Evolutionary conservation across 2,113 vertebrate genomes (phyloP).

Genomic region (Eublepharis macularius): DNA sequence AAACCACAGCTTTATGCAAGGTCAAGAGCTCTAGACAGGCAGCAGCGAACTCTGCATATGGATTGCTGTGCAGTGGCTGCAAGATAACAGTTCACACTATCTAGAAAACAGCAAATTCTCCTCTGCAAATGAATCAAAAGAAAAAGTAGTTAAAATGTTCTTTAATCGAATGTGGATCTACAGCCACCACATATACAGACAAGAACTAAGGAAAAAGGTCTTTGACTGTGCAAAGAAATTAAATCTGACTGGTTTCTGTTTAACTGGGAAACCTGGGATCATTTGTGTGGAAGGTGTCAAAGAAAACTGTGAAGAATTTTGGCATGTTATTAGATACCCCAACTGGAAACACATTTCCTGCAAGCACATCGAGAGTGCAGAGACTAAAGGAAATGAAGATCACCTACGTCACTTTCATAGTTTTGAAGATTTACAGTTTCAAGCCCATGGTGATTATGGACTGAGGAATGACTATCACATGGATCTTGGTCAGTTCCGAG

Average conservation of each 20-base stretch:
- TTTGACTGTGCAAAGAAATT: slow-evolving; percentile 76
- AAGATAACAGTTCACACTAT: slow-evolving; percentile 70
- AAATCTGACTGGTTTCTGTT: slow-evolving; percentile 79
- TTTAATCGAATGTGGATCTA: slow-evolving; percentile 81
- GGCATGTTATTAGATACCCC: slow-evolving; percentile 76
- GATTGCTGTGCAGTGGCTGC: slow-evolving; percentile 77
- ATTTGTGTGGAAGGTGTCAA: slow-evolving; percentile 77
- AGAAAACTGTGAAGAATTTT: slow-evolving; percentile 78
- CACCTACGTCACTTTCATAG: slow-evolving; percentile 64
- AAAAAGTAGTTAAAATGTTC: slow-evolving; percentile 24
- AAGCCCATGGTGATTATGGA: slow-evolving; percentile 77
- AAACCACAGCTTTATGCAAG: slow-evolving; percentile 74
- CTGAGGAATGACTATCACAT: slow-evolving; percentile 81
- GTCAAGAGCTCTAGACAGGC: slow-evolving; percentile 69
- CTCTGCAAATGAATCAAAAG: neutral
- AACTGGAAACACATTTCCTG: slow-evolving; percentile 83
- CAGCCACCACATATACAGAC: slow-evolving; percentile 81
- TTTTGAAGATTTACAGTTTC: slow-evolving; percentile 78
- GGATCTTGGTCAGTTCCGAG: slow-evolving; percentile 79
- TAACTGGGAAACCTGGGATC: slow-evolving; percentile 80
- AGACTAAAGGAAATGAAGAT: slow-evolving; percentile 56
- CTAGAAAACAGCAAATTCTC: slow-evolving; percentile 41
- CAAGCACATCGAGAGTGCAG: slow-evolving; percentile 73
- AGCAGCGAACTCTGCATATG: slow-evolving; percentile 74
- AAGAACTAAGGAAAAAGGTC: slow-evolving; percentile 79